Evolutionary conservation across 2,113 vertebrate genomes (phyloP), one percentile per base, ranked within the genome.

Genomic region (Etia nguti): DNA sequence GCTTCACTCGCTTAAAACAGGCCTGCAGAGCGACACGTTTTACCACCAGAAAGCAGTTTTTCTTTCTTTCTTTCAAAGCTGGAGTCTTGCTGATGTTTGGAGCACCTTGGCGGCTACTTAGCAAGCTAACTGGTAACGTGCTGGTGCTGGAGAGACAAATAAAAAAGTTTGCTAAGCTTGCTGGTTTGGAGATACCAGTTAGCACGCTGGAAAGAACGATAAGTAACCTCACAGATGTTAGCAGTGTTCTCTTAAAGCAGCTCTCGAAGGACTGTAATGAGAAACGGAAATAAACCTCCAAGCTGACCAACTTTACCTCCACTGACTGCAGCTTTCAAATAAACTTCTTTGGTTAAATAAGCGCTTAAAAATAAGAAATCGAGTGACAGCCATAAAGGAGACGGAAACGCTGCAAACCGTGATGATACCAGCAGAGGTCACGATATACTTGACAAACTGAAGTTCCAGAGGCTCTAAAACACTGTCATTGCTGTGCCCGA

Each of bases 111-210:
- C 4, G 26, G 70, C 26, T 77, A 77, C 46, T 77, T 31, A 9
- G 73, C 73, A 52, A 50, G 73, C 73, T 77, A 77, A 50, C 73
- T 77, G 73, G 73, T 77, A 52, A 52, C 3, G 4, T 77, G 73
- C 73, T 77, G 73, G 73, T 77, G 73, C 46, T 50, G 73, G 11
- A 77, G 18, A 50, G 43, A 31, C 70, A 31, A 31, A 77, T 50
- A 29, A 77, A 75, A 73, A 50, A 31, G 70, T 0, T 50, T 65
- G 60, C 60, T n/a, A 36, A 65, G 34, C 59, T 65, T 77, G 73
- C 73, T 77, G 73, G 46, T 77, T 52, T 77, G 26, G 70, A 31
- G 16, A 50, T 31, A 77, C 46, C 73, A 77, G 73, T 77, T 77
- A 77, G 73, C 73, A 31, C 11, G 10, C 70, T 75, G 43, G 70